Evolutionary conservation across 2,113 vertebrate genomes (phyloP).

Genomic region (Heloderma charlesbogerti): DNA sequence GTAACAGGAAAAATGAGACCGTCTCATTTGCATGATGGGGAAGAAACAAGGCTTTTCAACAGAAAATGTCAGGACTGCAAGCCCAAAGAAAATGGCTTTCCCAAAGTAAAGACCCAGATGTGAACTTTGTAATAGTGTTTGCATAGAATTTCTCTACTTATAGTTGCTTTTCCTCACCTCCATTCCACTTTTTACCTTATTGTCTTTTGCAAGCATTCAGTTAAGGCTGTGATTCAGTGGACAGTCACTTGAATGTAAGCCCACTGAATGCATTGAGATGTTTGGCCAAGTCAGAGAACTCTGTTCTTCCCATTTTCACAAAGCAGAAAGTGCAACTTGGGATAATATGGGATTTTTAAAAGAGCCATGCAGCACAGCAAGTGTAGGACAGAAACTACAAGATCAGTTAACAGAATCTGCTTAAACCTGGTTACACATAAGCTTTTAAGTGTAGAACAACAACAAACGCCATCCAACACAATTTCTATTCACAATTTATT

Average conservation of each 20-base stretch:
- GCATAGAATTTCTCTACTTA: neutral
- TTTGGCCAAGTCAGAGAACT: neutral
- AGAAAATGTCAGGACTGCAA: slow-evolving; percentile 13
- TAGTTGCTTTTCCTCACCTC: slow-evolving; percentile 10
- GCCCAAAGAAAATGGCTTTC: neutral
- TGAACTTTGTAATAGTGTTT: slow-evolving; percentile 32
- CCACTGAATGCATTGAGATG: neutral
- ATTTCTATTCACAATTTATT: slow-evolving; percentile 53
- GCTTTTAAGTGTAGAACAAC: slow-evolving; percentile 17
- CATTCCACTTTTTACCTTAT: slow-evolving; percentile 12
- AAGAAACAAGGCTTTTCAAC: slow-evolving; percentile 22
- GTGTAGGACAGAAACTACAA: slow-evolving; percentile 3
- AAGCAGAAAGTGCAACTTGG: slow-evolving; percentile 26
- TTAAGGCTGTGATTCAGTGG: neutral
- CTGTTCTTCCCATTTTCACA: slow-evolving; percentile 36
- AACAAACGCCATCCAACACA: slow-evolving; percentile 43
- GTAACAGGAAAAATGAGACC: slow-evolving; percentile 3
- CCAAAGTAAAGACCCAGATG: slow-evolving; percentile 8
- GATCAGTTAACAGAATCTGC: neutral
- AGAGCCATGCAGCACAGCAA: slow-evolving; percentile 32
- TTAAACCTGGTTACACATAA: slow-evolving; percentile 10
- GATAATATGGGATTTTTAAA: neutral
- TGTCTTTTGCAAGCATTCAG: slow-evolving; percentile 42
- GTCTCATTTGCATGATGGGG: slow-evolving; percentile 5
- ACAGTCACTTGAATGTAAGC: neutral